Base-by-base conservation (phyloP, 2,113 vertebrate genomes). In the Lasiurus borealis region DNA sequence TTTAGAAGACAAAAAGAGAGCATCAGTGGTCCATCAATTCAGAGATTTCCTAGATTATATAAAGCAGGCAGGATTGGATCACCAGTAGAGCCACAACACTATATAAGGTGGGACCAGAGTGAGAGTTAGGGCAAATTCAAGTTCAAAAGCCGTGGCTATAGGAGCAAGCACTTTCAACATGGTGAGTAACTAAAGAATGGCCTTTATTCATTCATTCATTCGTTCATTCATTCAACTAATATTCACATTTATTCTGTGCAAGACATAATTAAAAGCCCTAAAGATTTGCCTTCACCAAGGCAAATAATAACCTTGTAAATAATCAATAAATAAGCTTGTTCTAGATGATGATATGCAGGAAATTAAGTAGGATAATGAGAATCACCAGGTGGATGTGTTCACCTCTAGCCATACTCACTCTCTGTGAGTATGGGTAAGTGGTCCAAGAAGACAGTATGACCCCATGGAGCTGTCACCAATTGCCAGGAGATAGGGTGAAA, bases 221-320 rank as follows among this genome's bases (percentile, higher is more conserved):
- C n/a, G n/a, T 36, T 66, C 27, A 73, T 84, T 64, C 83, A 16
- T 46, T 83, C n/a, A 68, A 36, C 34, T 52, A 57, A 12, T 46
- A 76, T 4, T 73, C n/a, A 40, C 13, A 31, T 21, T 90, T n/a
- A 85, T 46, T 72, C 76, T 68, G 31, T 86, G 34, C 29, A 88
- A 93, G 54, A 66, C 15, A 66, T 18, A 59, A 36, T 89, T 19
- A 12, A 40, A 87, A 57, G 64, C 27, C 88, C 36, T 40, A 1
- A 7, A 68, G 19, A 71, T 76, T 57, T 89, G 31, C 16, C 36
- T 88, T 89, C 64, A 52, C 15, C 48, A 66, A 94, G 15, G 34
- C 23, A 76, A 66, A 36, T 50, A 84, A 94, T 72, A 85, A n/a
- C 64, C 31, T 84, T 78, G 12, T 27, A 87, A 89, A 57, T 77